These are phyloP conservation scores for Trogon melanurus DNA, from an alignment of 2,113 vertebrate genomes.

Conservation along the genomic window DNA sequence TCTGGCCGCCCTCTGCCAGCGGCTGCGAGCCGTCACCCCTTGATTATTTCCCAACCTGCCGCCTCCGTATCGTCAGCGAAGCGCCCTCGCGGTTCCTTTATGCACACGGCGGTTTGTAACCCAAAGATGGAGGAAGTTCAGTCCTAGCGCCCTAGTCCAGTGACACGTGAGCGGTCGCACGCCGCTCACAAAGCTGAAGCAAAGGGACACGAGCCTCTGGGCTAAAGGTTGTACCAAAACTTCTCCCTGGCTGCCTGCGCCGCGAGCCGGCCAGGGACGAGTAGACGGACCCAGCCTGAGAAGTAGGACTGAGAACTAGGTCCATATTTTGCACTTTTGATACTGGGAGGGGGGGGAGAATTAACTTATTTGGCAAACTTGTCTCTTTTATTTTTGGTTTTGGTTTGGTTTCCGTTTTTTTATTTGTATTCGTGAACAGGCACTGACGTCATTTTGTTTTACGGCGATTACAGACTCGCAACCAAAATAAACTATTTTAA, in stretches of 20 bases:
- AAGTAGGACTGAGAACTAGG: constrained; percentile 58
- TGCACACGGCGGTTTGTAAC: fast-evolving
- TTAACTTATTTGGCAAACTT: constrained; percentile 80
- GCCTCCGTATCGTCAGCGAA: fast-evolving
- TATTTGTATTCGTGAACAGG: constrained; percentile 75
- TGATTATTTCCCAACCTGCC: neutral
- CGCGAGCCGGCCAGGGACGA: neutral
- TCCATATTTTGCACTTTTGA: constrained; percentile 83
- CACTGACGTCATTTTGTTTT: constrained; percentile 75
- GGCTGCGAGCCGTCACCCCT: fast-evolving
- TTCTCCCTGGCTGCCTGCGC: neutral
- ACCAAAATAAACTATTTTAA: constrained; percentile 86
- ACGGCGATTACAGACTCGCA: constrained; percentile 66
- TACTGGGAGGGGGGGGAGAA: constrained; percentile 49
- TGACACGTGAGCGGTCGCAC: neutral
- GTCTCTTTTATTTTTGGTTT: constrained; percentile 48
- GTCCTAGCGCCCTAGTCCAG: neutral
- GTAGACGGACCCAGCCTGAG: neutral
- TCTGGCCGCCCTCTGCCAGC: neutral
- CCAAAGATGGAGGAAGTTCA: neutral
- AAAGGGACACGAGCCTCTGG: neutral
- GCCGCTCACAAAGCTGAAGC: neutral
- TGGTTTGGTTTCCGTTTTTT: neutral
- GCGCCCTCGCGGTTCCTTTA: fast-evolving
- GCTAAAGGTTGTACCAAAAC: neutral